phyloP scores from a whole-genome alignment of 2,113 vertebrate genomes.

The Illadopsis cleaveri region DNA sequence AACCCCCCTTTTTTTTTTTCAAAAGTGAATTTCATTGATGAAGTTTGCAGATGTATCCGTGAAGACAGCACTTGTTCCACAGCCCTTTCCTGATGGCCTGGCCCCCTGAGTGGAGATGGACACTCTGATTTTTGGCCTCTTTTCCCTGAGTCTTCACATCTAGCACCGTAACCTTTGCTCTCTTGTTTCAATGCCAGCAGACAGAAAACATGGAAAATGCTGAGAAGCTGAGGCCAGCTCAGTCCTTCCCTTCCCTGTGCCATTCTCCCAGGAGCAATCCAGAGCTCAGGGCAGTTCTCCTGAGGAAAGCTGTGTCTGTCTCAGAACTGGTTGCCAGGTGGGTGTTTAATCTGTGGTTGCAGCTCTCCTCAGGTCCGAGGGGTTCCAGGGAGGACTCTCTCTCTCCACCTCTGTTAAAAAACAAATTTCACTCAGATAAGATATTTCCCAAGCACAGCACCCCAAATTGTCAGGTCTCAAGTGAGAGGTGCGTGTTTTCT shows the following conservation, averaged over 20 bases:
- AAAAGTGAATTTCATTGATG: not conserved
- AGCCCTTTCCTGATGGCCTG: not conserved
- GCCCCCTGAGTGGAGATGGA: not conserved
- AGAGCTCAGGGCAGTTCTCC: not conserved
- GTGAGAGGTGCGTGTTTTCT: not conserved
- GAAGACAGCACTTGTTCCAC: not conserved
- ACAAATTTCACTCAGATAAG: not conserved
- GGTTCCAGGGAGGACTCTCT: not conserved
- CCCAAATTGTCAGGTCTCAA: not conserved
- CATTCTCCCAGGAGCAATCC: slow-evolving; percentile 42
- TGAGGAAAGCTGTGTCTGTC: slow-evolving; percentile 79
- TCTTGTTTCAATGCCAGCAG: not conserved
- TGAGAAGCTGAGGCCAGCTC: slow-evolving; percentile 65
- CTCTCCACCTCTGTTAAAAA: not conserved
- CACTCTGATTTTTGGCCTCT: not conserved
- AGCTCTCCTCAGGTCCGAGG: not conserved
- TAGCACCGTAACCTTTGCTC: not conserved
- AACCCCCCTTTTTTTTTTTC: not conserved
- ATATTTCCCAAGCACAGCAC: not conserved
- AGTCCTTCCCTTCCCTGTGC: slow-evolving; percentile 71
- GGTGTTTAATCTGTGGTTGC: not conserved
- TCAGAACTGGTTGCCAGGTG: slow-evolving; percentile 82
- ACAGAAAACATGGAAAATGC: slow-evolving; percentile 56
- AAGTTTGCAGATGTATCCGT: not conserved
- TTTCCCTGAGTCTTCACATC: not conserved